Conservation (phyloP, 2,113 vertebrate genomes). For the Vidua macroura region DNA sequence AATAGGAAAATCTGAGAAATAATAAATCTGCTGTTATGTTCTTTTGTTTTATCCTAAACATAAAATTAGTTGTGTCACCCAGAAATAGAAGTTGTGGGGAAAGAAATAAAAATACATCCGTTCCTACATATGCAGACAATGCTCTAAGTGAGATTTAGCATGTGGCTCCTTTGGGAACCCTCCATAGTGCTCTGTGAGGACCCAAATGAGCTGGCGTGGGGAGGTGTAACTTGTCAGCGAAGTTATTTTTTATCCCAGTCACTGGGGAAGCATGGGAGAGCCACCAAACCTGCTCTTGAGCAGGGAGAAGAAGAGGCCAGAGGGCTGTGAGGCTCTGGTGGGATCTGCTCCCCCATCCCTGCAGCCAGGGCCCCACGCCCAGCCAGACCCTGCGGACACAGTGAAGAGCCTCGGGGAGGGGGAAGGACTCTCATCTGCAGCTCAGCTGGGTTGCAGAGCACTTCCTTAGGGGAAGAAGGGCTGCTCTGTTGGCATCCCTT, state of each 20-base stretch:
- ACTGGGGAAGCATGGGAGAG: background rate
- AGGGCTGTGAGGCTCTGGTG: background rate
- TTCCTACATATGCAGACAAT: conserved; percentile 28
- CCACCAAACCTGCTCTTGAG: background rate
- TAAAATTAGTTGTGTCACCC: conserved; percentile 23
- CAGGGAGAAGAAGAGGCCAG: background rate
- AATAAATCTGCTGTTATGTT: conserved; percentile 40
- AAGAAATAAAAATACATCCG: conserved; percentile 46
- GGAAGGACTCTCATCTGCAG: conserved; percentile 15
- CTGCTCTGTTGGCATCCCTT: conserved; percentile 33
- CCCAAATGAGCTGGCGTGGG: background rate
- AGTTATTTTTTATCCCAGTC: background rate
- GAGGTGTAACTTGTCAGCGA: background rate
- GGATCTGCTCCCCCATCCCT: background rate
- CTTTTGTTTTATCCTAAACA: conserved; percentile 56
- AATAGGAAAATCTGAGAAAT: conserved; percentile 54
- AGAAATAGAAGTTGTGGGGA: conserved; percentile 57
- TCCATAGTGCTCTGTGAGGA: background rate
- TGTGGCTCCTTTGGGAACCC: background rate
- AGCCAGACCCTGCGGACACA: background rate
- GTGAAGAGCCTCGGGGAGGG: background rate
- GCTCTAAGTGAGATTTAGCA: conserved; percentile 2
- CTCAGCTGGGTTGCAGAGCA: conserved; percentile 48
- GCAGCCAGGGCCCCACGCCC: background rate
- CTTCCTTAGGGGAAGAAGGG: conserved; percentile 35